These are phyloP conservation scores for Oncorhynchus keta DNA, from an alignment of 2,113 vertebrate species.

Conservation along the genomic window DNA sequence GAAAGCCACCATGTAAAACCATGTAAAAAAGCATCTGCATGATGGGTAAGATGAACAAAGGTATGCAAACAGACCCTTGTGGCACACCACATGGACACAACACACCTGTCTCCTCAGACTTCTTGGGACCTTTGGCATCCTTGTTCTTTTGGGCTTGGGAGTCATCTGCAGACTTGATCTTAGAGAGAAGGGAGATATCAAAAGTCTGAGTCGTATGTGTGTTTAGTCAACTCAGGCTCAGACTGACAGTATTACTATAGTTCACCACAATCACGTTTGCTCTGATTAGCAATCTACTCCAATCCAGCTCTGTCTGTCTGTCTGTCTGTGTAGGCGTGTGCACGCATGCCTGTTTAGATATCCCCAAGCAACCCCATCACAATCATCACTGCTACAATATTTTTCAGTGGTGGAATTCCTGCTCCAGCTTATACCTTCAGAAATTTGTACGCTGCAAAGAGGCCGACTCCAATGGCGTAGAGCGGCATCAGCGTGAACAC, in stretches of 20 bases:
- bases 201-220: too few species aligned
- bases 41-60: background rate
- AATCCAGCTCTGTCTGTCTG: too few species aligned
- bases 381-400: too few species aligned
- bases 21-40: slow-evolving; percentile 3
- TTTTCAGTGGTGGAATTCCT: too few species aligned
- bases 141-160: slow-evolving; percentile 68
- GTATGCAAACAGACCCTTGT: slow-evolving; percentile 12
- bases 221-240: too few species aligned
- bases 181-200: slow-evolving; percentile 4
- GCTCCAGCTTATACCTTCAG: slow-evolving; percentile 72
- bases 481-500: slow-evolving; percentile 88
- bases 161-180: slow-evolving; percentile 84
- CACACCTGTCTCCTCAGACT: slow-evolving; percentile 81
- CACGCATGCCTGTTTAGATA: background rate
- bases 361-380: too few species aligned
- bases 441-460: slow-evolving; percentile 89
- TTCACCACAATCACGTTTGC: background rate
- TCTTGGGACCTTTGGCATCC: slow-evolving; percentile 74
- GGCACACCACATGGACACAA: background rate
- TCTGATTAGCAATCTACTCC: background rate
- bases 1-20: background rate
- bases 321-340: background rate
- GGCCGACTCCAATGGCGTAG: slow-evolving; percentile 84
- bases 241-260: background rate